Evolutionary conservation across 2,113 vertebrate genomes (phyloP), one percentile per base, ranked within the genome.

Genomic region (Poeciliopsis turrubarensis): DNA sequence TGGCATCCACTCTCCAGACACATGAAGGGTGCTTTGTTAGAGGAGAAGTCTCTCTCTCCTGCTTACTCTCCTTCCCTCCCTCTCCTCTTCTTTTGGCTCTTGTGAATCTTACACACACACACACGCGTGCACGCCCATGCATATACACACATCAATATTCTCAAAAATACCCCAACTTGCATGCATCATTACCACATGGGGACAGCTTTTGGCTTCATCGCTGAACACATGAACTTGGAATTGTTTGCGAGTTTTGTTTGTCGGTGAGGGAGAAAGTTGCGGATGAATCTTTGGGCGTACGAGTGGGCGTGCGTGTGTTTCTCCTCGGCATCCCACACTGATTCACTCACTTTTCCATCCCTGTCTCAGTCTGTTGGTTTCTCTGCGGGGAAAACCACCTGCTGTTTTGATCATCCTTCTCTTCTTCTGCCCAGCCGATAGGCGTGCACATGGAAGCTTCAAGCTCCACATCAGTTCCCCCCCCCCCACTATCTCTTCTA

Each of bases 21-120:
- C 81, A 92, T 92, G 89, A 93, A 93, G 89, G 89, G 72, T 29
- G 88, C 92, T 93, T 93, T 94, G 92, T 93, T 92, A 85, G 69
- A 85, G 47, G 77, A 85, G 84, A 73, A 77, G 62, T 32, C 69
- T 60, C 65, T 66, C 78, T 63, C 67, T 63, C 65, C 31, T 3
- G 39, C 34, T 68, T 44, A 30, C 57, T 77, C 37, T 37, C 34
- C 10, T 12, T 37, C 34, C 11, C 34, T 37, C 34, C 10, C 34
- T 37, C 34, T 37, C 34, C 34, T 12, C 57, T 66, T 68, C 31
- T 5, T 47, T 41, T 68, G 57, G 34, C 63, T 77, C 37, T 65
- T 44, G 61, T 44, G 60, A 60, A 62, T 44, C 9, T 34, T 29
- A 32, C 31, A 32, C 68, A 39, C 12, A 37, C 3, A 27, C 11